Percentiles rank a stretch among this genome's conserved stretches.
Evolutionary conservation across 2,113 vertebrate genomes (phyloP).

Genomic region (Ursus arctos): DNA sequence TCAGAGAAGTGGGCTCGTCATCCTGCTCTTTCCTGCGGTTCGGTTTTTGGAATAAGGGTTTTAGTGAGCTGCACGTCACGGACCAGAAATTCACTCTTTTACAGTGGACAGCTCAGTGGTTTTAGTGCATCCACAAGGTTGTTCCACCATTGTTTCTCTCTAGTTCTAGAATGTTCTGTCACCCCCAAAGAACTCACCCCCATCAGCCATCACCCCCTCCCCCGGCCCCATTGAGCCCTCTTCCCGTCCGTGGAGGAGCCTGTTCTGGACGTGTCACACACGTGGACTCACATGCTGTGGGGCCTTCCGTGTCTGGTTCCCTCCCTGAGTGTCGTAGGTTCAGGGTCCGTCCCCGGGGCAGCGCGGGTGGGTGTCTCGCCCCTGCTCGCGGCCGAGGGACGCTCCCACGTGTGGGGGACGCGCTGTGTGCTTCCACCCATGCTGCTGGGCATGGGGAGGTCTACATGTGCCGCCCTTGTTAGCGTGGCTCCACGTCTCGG

Average conservation of each 20-base stretch:
- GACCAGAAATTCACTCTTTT: not conserved
- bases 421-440: accelerated
- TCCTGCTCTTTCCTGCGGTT: accelerated
- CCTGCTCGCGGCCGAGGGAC: not conserved
- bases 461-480: accelerated
- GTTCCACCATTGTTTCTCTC: no score
- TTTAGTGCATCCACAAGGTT: not conserved
- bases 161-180: not conserved
- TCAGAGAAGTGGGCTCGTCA: accelerated
- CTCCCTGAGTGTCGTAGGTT: not conserved
- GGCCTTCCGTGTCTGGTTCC: not conserved
- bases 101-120: not conserved
- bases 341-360: not conserved
- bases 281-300: accelerated
- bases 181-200: not conserved
- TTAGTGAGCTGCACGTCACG: not conserved
- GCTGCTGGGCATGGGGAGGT: not conserved
- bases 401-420: accelerated
- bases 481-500: accelerated
- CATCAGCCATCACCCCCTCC: not conserved
- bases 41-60: not conserved
- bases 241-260: accelerated
- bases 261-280: accelerated
- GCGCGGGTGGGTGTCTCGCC: accelerated
- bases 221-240: accelerated